Evolutionary conservation across 2,113 vertebrate genomes (phyloP), one percentile per base, ranked within the genome.

Genomic region (Hyla sarda): DNA sequence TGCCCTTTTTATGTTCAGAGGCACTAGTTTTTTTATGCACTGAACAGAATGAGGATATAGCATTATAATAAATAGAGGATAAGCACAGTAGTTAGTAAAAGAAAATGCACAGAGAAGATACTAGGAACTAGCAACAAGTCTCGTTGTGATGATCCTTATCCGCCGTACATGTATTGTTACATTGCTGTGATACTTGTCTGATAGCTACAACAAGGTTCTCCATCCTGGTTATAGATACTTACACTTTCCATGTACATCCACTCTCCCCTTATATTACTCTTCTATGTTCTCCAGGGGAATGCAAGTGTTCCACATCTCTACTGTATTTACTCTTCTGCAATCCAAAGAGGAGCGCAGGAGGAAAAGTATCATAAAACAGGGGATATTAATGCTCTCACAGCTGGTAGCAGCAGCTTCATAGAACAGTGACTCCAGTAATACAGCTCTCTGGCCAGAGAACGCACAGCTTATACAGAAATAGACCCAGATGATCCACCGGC

Each of bases 361-460:
- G 47, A 28, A 32, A 77, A 52, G 74, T 77, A 52, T 77, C 50
- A 76, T 76, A 54, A 77, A 50, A 32, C 28, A 77, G 74, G 74
- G 17, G 47, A 77, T 77, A 77, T 77, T 52, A 77, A 77, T 77
- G 47, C 3, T 30, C 74, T 77, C 74, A 52, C 47, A 77, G 74
- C 47, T 52, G 74, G 25, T 75, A 50, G 73, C 73, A 7, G 47
- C 73, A 52, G 25, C 74, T 54, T 54, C 41, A 32, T 21, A 54
- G 74, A 75, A 30, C 41, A 75, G 37, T n/a, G 72, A 76, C 45
- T 76, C 47, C 25, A 9, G 47, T 76, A 76, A 76, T 48, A 76
- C 47, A 52, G 45, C 37, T 23, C 30, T n/a, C 21, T 73, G 71
- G 37, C 21, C 71, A 73, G 72, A 25, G 41, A 16, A 74, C 21